Percentiles rank a stretch among this genome's conserved stretches.
These are phyloP conservation scores for Vireo griseus DNA, from an alignment of 2,797 vertebrate genomes.

Conservation along the genomic window DNA sequence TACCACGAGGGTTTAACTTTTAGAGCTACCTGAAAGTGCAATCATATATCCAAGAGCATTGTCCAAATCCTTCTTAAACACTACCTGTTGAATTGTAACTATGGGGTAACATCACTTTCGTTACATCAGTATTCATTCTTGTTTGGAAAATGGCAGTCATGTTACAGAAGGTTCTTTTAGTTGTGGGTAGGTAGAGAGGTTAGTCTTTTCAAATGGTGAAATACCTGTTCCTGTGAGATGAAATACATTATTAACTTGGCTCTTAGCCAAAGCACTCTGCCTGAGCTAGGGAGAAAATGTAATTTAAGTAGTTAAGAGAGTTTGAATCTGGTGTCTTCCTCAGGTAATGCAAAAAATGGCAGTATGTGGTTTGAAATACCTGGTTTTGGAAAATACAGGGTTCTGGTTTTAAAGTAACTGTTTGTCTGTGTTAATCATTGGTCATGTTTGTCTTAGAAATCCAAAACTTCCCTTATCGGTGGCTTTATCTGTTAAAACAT, in stretches of 20 bases:
- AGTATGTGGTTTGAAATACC: not conserved
- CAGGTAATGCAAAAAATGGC: not conserved
- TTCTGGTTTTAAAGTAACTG: not conserved
- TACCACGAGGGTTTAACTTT: not conserved
- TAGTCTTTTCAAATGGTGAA: not conserved
- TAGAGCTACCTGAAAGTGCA: not conserved
- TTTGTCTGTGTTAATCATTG: conserved; percentile 28
- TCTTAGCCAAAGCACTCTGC: not conserved
- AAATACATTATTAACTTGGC: not conserved
- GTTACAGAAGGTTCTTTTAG: not conserved
- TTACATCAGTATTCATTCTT: not conserved
- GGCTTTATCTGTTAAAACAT: conserved; percentile 80
- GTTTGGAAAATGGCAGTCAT: not conserved
- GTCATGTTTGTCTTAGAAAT: conserved; percentile 61
- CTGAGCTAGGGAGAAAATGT: not conserved
- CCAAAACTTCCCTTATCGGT: conserved; percentile 68
- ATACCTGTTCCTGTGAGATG: not conserved
- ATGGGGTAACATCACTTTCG: not conserved
- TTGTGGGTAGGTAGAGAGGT: not conserved
- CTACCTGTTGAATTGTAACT: not conserved
- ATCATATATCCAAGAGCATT: fast-evolving
- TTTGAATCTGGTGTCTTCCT: not conserved
- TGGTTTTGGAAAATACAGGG: not conserved
- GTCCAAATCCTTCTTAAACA: not conserved
- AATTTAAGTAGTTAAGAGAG: not conserved